Conservation (phyloP, 2,113 vertebrate genomes). For the Chunga burmeisteri region DNA sequence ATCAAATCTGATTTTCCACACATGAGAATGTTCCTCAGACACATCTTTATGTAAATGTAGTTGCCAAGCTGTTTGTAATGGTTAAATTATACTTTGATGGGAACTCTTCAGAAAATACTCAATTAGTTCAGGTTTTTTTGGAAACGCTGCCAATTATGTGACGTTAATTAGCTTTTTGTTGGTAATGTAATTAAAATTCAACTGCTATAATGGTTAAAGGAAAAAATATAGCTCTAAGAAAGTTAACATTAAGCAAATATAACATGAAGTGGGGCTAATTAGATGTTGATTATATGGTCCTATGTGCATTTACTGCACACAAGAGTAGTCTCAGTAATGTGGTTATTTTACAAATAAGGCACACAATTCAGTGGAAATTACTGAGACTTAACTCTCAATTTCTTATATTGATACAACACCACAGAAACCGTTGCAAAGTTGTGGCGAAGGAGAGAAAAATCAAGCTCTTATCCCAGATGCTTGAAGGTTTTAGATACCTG, state of each 20-base stretch:
- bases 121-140: conserved; percentile 82
- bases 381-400: neutral
- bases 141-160: conserved; percentile 80
- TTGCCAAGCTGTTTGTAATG: conserved; percentile 85
- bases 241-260: conserved; percentile 77
- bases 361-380: conserved; percentile 27
- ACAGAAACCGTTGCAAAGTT: neutral
- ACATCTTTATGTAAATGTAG: conserved; percentile 83
- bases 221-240: conserved; percentile 74
- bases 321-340: conserved; percentile 66
- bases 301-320: conserved; percentile 65
- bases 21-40: conserved; percentile 78
- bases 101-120: conserved; percentile 84
- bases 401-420: neutral
- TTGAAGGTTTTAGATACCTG: neutral
- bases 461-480: neutral
- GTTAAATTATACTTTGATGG: conserved; percentile 85
- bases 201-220: conserved; percentile 78
- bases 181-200: conserved; percentile 84
- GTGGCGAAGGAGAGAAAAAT: neutral
- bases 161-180: conserved; percentile 83
- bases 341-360: conserved; percentile 57
- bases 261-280: conserved; percentile 78
- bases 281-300: conserved; percentile 72
- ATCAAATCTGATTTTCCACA: conserved; percentile 80